phyloP scores from a whole-genome alignment of 2,113 vertebrate genomes.

The Brachypodius melanocephalos region DNA sequence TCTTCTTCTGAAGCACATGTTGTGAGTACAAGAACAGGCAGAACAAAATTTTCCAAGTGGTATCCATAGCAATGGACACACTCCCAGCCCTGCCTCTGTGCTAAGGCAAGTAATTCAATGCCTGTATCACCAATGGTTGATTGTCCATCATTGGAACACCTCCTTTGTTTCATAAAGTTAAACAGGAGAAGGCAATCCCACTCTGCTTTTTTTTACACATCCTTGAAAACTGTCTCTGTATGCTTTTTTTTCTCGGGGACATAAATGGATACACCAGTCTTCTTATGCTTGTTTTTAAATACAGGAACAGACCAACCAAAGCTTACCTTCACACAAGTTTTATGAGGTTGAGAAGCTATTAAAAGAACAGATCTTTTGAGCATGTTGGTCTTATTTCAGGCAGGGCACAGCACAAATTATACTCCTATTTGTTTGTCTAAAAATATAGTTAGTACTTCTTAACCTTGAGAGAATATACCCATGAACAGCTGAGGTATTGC shows the following conservation, averaged over 20 bases:
- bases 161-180: background rate
- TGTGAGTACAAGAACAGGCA: background rate
- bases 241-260: background rate
- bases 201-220: background rate
- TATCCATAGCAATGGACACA: background rate
- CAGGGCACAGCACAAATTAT: background rate
- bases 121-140: accelerated
- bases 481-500: background rate
- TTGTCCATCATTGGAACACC: background rate
- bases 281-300: background rate
- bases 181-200: background rate
- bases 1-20: background rate
- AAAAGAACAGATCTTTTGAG: background rate
- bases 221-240: background rate
- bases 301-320: background rate
- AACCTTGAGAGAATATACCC: background rate
- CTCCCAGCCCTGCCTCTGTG: background rate
- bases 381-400: background rate
- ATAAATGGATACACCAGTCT: background rate
- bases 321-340: background rate
- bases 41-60: background rate
- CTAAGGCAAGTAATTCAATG: background rate
- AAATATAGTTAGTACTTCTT: background rate
- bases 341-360: background rate
- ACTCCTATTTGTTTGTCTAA: background rate